These are phyloP conservation scores for Oreohelix idahoensis DNA, from an alignment of 1,140 invertebrate genomes.

Conservation along the genomic window DNA sequence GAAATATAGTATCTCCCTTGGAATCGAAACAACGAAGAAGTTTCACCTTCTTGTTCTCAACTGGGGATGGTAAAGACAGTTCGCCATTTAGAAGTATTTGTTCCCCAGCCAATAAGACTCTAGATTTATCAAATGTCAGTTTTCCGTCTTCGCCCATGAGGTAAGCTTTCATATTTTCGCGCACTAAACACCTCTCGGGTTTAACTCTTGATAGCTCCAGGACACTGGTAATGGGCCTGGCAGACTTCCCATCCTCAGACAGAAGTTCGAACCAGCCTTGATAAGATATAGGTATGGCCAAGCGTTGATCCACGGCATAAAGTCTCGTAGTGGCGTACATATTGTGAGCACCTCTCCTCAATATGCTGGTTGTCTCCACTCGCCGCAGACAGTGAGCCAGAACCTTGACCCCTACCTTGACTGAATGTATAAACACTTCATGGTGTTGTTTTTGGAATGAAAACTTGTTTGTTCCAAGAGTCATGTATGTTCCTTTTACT, in stretches of 20 bases:
- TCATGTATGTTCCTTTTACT: conserved; percentile 91
- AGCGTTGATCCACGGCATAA: conserved; percentile 68
- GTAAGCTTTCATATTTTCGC: conserved; percentile 88
- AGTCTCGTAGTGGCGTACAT: conserved; percentile 75
- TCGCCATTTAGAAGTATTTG: conserved; percentile 85
- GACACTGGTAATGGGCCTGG: conserved; percentile 90
- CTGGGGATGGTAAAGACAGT: conserved; percentile 74
- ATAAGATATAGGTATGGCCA: conserved; percentile 89
- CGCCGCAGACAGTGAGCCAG: conserved; percentile 90
- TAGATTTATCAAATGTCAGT: conserved; percentile 78
- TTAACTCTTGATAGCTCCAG: conserved; percentile 84
- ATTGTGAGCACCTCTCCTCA: conserved; percentile 68
- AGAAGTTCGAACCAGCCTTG: conserved; percentile 93
- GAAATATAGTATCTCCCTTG: conserved; percentile 86
- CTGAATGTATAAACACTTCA: conserved; percentile 86
- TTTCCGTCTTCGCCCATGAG: conserved; percentile 75
- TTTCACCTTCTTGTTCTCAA: conserved; percentile 73
- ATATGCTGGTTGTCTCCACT: conserved; percentile 79
- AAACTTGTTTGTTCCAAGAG: conserved; percentile 87
- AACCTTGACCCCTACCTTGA: conserved; percentile 87
- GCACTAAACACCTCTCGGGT: conserved; percentile 86
- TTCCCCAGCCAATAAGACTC: conserved; percentile 81
- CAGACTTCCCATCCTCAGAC: conserved; percentile 91
- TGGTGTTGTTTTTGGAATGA: conserved; percentile 76
- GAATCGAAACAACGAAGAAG: conserved; percentile 89